Conservation (phyloP, 92 coral and sea anemone species). For the Porites evermanni region DNA sequence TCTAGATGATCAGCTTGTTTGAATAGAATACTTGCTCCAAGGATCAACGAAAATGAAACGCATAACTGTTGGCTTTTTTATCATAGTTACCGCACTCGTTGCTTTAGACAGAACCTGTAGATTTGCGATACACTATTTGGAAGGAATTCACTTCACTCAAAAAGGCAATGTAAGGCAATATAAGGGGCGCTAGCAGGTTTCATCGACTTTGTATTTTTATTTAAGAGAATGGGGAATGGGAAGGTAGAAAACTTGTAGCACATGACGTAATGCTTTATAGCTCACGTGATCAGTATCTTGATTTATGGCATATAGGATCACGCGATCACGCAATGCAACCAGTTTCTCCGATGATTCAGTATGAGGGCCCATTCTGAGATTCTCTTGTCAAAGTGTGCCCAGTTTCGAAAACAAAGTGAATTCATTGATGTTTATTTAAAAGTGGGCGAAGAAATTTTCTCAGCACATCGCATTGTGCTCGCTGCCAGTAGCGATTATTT, state of each 20-base stretch:
- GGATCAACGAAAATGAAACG: not conserved
- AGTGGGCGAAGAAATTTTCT: conserved; percentile 62
- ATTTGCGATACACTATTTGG: too few relatives aligned
- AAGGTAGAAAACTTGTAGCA: too few relatives aligned
- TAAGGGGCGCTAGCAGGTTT: too few relatives aligned
- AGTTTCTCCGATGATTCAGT: not conserved
- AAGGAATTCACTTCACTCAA: too few relatives aligned
- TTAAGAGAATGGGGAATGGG: too few relatives aligned
- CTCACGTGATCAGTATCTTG: too few relatives aligned
- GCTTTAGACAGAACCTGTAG: too few relatives aligned
- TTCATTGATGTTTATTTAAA: conserved; percentile 77
- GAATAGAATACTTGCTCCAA: conserved; percentile 92
- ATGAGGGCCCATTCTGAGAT: conserved; percentile 22
- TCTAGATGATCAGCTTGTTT: conserved; percentile 93
- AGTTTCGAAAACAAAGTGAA: conserved; percentile 27
- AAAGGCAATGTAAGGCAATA: too few relatives aligned
- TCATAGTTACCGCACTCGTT: too few relatives aligned
- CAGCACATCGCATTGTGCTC: conserved; percentile 66
- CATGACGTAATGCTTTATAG: too few relatives aligned
- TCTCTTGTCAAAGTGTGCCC: conserved; percentile 29
- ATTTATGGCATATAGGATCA: not conserved
- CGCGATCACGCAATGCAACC: not conserved
- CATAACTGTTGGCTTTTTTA: too few relatives aligned
- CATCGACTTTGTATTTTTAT: too few relatives aligned
- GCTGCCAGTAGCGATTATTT: conserved; percentile 79